Base-by-base conservation (phyloP, 2,888 invertebrate genomes). In the Pediacus dermestoides region DNA sequence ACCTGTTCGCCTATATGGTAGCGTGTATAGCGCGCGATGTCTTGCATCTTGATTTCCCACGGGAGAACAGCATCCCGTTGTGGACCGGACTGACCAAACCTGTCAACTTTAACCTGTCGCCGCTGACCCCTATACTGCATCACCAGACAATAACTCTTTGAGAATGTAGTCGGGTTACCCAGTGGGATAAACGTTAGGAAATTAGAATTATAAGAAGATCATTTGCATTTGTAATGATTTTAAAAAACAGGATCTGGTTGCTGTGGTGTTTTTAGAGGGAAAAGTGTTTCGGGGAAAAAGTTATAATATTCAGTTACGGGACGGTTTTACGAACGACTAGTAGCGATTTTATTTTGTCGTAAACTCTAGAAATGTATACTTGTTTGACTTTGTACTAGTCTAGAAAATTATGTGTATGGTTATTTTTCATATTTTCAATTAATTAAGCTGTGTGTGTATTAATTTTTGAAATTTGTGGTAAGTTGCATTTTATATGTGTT, bases 21-120 rank as follows among this genome's bases (percentile, higher is more conserved):
- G n/a, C n/a, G n/a, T n/a, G n/a, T n/a, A n/a, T n/a, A n/a, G n/a
- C n/a, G n/a, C n/a, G n/a, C n/a, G n/a, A n/a, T n/a, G n/a, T n/a
- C 10, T 39, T 30, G 30, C 48, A 52, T 52, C 52, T 53, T 60
- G 55, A 61, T 64, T 64, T 65, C 65, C 63, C 65, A 65, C 63
- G 63, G 61, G 61, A 60, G 50, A 40, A 37, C 57, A 55, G 55
- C 57, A 53, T 57, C 58, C 51, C 52, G 43, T 40, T 44, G 51
- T 58, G 62, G 59, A 60, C 51, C 58, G 56, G 53, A 57, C 57
- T 56, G 58, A 55, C 58, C 61, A 52, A 57, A 61, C 61, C 58
- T 59, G 63, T 55, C 56, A 52, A 52, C 53, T 54, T 46, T 50
- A 28, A 53, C 52, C 52, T 50, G 51, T 37, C 41, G 16, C 34